Conservation (phyloP, 2,113 vertebrate genomes). For the Varanus salvator region DNA sequence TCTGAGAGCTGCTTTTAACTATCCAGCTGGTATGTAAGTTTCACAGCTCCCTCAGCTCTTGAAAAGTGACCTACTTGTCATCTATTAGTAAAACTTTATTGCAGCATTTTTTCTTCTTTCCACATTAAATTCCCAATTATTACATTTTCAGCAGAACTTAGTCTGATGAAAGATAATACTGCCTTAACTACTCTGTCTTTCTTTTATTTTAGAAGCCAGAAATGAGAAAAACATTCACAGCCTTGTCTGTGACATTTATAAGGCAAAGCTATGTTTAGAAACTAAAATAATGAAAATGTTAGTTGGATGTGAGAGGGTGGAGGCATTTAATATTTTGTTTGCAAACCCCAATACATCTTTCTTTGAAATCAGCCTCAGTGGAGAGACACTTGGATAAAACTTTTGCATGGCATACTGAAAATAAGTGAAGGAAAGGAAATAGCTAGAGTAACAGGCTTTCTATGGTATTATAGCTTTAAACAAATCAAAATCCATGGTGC, state of each 20-base stretch:
- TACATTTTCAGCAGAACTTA: slow-evolving; percentile 55
- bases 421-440: neutral
- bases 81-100: slow-evolving; percentile 69
- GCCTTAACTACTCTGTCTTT: neutral
- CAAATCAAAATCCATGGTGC: slow-evolving; percentile 6
- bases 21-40: slow-evolving; percentile 38
- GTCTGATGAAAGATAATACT: slow-evolving; percentile 1
- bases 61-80: slow-evolving; percentile 60
- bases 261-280: slow-evolving; percentile 1
- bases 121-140: slow-evolving; percentile 64
- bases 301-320: neutral
- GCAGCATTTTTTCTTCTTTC: slow-evolving; percentile 65
- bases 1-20: slow-evolving; percentile 41
- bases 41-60: slow-evolving; percentile 53
- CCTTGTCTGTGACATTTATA: neutral
- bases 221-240: slow-evolving; percentile 6
- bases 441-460: slow-evolving; percentile 10
- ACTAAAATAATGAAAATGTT: neutral
- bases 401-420: neutral
- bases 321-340: neutral
- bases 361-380: neutral
- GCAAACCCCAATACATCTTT: neutral
- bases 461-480: neutral
- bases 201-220: neutral
- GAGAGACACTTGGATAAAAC: neutral